Evolutionary conservation across 2,888 invertebrate genomes (phyloP), one percentile per base, ranked within the genome.

Genomic region (Dolomedes plantarius): DNA sequence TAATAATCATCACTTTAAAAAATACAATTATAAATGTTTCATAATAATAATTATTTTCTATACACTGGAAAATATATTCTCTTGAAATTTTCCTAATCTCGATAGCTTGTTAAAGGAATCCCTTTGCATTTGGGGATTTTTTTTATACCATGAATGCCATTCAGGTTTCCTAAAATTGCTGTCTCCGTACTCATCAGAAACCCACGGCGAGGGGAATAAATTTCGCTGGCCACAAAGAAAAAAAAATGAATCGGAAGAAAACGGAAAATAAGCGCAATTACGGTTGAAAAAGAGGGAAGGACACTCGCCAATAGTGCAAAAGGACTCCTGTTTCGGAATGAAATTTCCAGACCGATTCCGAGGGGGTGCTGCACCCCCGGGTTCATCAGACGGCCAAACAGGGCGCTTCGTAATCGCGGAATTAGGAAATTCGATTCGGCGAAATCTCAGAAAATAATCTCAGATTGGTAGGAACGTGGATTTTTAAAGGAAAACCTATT

Each of bases 361-460:
- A 23, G n/a, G 23, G n/a, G n/a, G 67, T n/a, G 16, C 27, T 9
- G 36, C n/a, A n/a, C 9, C 16, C 19, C 31, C n/a, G 67, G 56
- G 56, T 27, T 68, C 81, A 74, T 80, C 80, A 73, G 67, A 41
- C 28, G 27, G 65, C 29, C 69, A 46, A 65, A 72, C 56, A 56
- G 77, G 23, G 29, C 41, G 67, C 71, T 72, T 72, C 67, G 46
- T 28, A 83, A 78, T 72, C 77, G 36, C 23, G 62, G 62, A 77
- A 82, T 82, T 82, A 82, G 75, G 69, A 75, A 85, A 85, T 85
- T 73, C 39, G 83, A 85, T 85, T 85, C 67, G 28, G 13, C 19
- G 19, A 67, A 67, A 32, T 36, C 32, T 46, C 56, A 1, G 69
- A 41, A 69, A 41, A 69, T 69, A 69, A 41, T 69, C 23, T 23